Percentiles rank a stretch among this genome's conserved stretches.
phyloP scores from a whole-genome alignment of 2,797 vertebrate species.

The Syngnathus rostellatus region DNA sequence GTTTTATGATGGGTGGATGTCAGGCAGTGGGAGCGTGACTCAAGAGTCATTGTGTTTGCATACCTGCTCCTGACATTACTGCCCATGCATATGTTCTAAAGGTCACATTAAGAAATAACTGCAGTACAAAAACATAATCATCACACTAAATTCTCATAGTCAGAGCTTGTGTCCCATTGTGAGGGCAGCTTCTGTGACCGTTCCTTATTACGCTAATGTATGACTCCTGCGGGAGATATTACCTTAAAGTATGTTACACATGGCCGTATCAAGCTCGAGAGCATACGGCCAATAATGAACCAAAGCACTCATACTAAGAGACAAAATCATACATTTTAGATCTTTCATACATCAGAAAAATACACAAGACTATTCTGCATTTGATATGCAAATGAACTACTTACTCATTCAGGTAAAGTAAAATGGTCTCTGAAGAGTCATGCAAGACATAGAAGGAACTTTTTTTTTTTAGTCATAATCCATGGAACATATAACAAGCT shows the following conservation, averaged over 20 bases:
- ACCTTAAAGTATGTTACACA: slow-evolving; percentile 53
- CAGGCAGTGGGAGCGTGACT: slow-evolving; percentile 32
- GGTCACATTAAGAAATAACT: slow-evolving; percentile 30
- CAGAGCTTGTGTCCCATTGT: slow-evolving; percentile 11
- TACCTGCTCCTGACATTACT: slow-evolving; percentile 22
- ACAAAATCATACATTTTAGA: slow-evolving; percentile 11
- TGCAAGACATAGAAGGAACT: slow-evolving; percentile 2
- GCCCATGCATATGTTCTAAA: slow-evolving; percentile 21
- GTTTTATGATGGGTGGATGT: slow-evolving; percentile 37
- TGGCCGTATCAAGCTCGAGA: slow-evolving; percentile 30
- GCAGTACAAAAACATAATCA: slow-evolving; percentile 30
- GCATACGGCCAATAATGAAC: slow-evolving; percentile 38
- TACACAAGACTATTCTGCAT: slow-evolving; percentile 38
- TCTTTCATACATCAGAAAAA: slow-evolving; percentile 10
- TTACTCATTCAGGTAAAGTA: slow-evolving; percentile 3
- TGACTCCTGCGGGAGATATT: slow-evolving; percentile 49
- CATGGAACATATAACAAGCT: too few relatives aligned
- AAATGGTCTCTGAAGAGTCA: slow-evolving; percentile 20
- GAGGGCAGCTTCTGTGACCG: slow-evolving; percentile 34
- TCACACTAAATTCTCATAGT: slow-evolving; percentile 20
- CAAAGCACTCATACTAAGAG: slow-evolving; percentile 33
- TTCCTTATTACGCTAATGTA: slow-evolving; percentile 39
- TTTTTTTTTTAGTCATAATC: too few relatives aligned
- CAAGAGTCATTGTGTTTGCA: slow-evolving; percentile 32
- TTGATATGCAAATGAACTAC: slow-evolving; percentile 54